Conservation (phyloP, 1,140 invertebrate genomes). For the Drosophila obscura region DNA sequence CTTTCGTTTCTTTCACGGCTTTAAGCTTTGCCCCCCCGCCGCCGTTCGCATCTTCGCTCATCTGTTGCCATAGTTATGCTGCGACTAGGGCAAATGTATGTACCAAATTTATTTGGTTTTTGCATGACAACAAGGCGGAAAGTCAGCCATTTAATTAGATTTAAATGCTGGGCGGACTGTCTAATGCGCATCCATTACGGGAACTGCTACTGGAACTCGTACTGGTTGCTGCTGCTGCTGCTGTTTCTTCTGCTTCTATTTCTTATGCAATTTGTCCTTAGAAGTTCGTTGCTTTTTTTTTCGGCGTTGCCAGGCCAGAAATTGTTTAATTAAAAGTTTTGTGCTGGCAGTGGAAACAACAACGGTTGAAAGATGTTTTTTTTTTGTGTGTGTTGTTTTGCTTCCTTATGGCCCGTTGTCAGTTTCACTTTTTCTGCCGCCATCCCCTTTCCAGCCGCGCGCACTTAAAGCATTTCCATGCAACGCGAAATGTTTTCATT, state of each 20-base stretch:
- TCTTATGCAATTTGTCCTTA: slow-evolving; percentile 70
- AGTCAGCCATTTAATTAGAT: slow-evolving; percentile 79
- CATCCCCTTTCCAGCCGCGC: too few species aligned
- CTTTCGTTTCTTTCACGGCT: slow-evolving; percentile 47
- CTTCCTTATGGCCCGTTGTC: neutral
- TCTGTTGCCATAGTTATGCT: slow-evolving; percentile 63
- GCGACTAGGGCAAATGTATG: slow-evolving; percentile 5
- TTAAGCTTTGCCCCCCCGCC: slow-evolving; percentile 37
- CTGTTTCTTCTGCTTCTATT: slow-evolving; percentile 26
- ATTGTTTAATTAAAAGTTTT: slow-evolving; percentile 82
- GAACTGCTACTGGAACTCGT: too few species aligned
- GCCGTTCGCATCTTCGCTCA: slow-evolving; percentile 26
- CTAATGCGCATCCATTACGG: slow-evolving; percentile 56
- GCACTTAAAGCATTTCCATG: slow-evolving; percentile 34
- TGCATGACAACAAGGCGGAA: slow-evolving; percentile 68
- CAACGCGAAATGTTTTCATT: slow-evolving; percentile 37
- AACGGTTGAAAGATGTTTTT: slow-evolving; percentile 35
- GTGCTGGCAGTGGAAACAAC: slow-evolving; percentile 34
- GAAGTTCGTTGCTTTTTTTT: slow-evolving; percentile 53
- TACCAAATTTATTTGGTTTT: slow-evolving; percentile 63
- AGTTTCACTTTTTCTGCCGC: slow-evolving; percentile 20
- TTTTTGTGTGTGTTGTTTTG: slow-evolving; percentile 18
- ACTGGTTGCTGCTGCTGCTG: slow-evolving; percentile 20
- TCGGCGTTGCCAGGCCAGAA: slow-evolving; percentile 62
- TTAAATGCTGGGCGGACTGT: slow-evolving; percentile 66